Percentiles rank a stretch among this genome's conserved stretches.
Conservation (phyloP, 92 coral and sea anemone genomes). For the Metridium senile region DNA sequence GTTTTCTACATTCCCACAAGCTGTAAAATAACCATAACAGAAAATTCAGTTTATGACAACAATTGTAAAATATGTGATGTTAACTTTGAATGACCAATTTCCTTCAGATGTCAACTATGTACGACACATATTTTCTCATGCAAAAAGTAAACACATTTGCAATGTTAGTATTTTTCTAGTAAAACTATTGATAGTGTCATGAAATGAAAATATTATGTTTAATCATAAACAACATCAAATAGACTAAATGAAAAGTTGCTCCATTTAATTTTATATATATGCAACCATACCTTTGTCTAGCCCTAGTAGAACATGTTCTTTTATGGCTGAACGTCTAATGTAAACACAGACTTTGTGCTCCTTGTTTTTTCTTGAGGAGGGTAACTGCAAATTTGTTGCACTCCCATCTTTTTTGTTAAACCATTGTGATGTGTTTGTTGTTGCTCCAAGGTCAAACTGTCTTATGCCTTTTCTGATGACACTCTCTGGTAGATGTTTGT, state of each 20-base stretch:
- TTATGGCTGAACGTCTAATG: slow-evolving; percentile 18
- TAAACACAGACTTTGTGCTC: slow-evolving; percentile 20
- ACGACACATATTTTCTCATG: too few relatives aligned
- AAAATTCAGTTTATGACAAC: too few relatives aligned
- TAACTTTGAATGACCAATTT: too few relatives aligned
- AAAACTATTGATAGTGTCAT: too few relatives aligned
- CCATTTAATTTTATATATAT: too few relatives aligned
- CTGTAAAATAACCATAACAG: not conserved
- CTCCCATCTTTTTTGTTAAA: not conserved
- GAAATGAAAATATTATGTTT: too few relatives aligned
- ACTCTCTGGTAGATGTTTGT: slow-evolving; percentile 11
- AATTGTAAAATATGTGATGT: too few relatives aligned
- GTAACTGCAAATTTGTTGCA: not conserved
- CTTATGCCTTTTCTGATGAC: slow-evolving; percentile 12
- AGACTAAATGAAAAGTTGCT: too few relatives aligned
- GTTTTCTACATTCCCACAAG: not conserved
- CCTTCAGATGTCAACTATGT: too few relatives aligned
- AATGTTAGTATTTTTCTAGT: too few relatives aligned
- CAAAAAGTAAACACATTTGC: not conserved
- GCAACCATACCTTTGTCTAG: slow-evolving; percentile 20
- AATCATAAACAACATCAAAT: too few relatives aligned
- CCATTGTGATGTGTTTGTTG: slow-evolving; percentile 17
- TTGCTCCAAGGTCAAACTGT: slow-evolving; percentile 6
- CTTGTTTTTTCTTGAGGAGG: slow-evolving; percentile 14
- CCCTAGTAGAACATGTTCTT: slow-evolving; percentile 13